Percentiles rank a stretch among this genome's conserved stretches.
Evolutionary conservation across 1,140 invertebrate species (phyloP).

Genomic region (Cherax quadricarinatus): DNA sequence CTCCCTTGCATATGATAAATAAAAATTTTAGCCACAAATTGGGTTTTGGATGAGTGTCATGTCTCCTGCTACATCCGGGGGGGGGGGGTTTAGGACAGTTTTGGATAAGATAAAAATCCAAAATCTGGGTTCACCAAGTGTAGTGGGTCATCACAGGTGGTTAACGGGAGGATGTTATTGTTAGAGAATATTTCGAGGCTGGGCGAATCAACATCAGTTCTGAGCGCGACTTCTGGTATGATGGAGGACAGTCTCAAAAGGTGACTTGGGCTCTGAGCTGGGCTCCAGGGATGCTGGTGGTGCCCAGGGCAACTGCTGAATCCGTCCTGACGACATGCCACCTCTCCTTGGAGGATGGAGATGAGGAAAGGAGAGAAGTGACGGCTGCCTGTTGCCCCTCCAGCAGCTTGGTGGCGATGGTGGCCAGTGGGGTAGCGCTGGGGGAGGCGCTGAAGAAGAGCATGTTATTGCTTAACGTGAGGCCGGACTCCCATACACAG

Average conservation of each 20-base stretch:
- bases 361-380: constrained; percentile 42
- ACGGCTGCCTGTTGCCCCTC: constrained; percentile 5
- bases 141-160: no score
- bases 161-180: no score
- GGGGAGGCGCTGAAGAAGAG: constrained; percentile 71
- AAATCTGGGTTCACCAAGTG: no score
- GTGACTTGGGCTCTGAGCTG: constrained; percentile 46
- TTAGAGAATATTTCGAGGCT: no score
- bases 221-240: no score
- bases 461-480: constrained; percentile 73
- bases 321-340: constrained; percentile 66
- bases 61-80: no score
- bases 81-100: no score
- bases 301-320: background rate
- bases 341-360: constrained; percentile 44
- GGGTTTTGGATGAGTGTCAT: no score
- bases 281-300: constrained; percentile 6
- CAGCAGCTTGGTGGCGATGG: constrained; percentile 62
- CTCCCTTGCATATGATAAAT: no score
- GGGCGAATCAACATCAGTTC: no score
- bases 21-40: no score
- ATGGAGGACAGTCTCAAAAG: constrained; percentile 16
- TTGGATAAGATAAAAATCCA: no score
- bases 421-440: constrained; percentile 54
- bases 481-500: constrained; percentile 72